Conservation (phyloP, 2,113 vertebrate species). For the Callionymus lyra region DNA sequence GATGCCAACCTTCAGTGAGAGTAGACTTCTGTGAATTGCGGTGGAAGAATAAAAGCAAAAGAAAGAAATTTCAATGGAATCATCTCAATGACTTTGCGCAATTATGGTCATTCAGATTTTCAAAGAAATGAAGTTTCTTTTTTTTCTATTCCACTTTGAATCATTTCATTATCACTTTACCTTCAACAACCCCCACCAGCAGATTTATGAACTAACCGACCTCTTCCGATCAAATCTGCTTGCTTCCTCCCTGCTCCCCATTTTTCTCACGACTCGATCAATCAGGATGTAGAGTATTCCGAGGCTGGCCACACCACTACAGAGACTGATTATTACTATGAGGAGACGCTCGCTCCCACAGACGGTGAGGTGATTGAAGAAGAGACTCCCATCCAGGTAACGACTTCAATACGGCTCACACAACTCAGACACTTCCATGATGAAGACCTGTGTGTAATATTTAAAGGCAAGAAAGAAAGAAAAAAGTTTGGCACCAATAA, state of each 20-base stretch:
- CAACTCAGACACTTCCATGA: neutral
- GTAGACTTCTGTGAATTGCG: slow-evolving; percentile 17
- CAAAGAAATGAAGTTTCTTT: slow-evolving; percentile 43
- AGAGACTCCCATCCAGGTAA: slow-evolving; percentile 56
- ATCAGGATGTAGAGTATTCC: slow-evolving; percentile 69
- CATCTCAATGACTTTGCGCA: slow-evolving; percentile 33
- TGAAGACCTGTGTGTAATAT: too few relatives aligned
- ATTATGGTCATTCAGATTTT: slow-evolving; percentile 43
- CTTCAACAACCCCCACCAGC: slow-evolving; percentile 42
- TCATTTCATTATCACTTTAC: slow-evolving; percentile 47
- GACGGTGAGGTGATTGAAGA: slow-evolving; percentile 66
- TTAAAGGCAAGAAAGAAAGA: slow-evolving; percentile 5
- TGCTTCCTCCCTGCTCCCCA: slow-evolving; percentile 57
- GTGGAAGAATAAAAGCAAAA: slow-evolving; percentile 1
- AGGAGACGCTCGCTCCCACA: slow-evolving; percentile 51
- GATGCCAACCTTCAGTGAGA: slow-evolving; percentile 14
- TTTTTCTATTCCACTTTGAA: slow-evolving; percentile 41
- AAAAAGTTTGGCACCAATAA: too few relatives aligned
- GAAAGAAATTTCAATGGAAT: slow-evolving; percentile 46
- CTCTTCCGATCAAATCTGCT: slow-evolving; percentile 64
- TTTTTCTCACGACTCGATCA: slow-evolving; percentile 55
- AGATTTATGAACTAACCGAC: slow-evolving; percentile 56
- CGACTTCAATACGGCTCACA: slow-evolving; percentile 37
- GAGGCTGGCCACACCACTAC: slow-evolving; percentile 69
- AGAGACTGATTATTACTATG: slow-evolving; percentile 71